These are phyloP conservation scores for Micromussa lordhowensis DNA, from an alignment of 92 coral and sea anemone genomes.

Conservation along the genomic window DNA sequence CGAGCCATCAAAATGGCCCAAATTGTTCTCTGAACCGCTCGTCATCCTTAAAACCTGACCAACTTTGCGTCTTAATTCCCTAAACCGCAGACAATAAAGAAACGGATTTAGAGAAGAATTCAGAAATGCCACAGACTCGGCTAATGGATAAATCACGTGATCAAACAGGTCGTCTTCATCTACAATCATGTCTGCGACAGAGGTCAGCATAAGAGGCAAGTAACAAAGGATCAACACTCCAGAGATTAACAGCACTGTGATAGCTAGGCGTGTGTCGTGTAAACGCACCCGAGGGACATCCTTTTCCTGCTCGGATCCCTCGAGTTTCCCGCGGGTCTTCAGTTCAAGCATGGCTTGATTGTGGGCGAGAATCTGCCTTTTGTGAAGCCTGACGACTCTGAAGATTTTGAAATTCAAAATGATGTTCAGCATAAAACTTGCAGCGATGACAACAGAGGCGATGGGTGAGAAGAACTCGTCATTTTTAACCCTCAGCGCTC, in stretches of 20 bases:
- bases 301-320: background rate
- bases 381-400: conserved; percentile 35
- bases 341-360: background rate
- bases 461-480: conserved; percentile 57
- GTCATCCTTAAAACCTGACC: conserved; percentile 12
- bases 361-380: conserved; percentile 22
- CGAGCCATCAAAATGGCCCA: background rate
- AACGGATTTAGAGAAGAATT: conserved; percentile 54
- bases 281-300: conserved; percentile 1
- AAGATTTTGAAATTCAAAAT: conserved; percentile 47
- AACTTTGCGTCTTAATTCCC: conserved; percentile 34
- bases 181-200: conserved; percentile 40
- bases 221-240: conserved; percentile 45
- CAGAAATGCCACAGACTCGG: conserved; percentile 47
- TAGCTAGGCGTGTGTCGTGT: conserved; percentile 26
- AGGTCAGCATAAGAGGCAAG: conserved; percentile 46
- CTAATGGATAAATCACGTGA: conserved; percentile 53
- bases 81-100: conserved; percentile 52
- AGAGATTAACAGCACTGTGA: conserved; percentile 36
- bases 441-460: conserved; percentile 31
- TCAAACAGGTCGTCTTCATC: conserved; percentile 44
- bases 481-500: conserved; percentile 54
- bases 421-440: conserved; percentile 29
- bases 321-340: background rate
- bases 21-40: background rate